A percentile compares a stretch with the other conserved stretches of the same genome.
phyloP scores from a whole-genome alignment of 2,888 invertebrate genomes.

The Oscheius sp. region DNA sequence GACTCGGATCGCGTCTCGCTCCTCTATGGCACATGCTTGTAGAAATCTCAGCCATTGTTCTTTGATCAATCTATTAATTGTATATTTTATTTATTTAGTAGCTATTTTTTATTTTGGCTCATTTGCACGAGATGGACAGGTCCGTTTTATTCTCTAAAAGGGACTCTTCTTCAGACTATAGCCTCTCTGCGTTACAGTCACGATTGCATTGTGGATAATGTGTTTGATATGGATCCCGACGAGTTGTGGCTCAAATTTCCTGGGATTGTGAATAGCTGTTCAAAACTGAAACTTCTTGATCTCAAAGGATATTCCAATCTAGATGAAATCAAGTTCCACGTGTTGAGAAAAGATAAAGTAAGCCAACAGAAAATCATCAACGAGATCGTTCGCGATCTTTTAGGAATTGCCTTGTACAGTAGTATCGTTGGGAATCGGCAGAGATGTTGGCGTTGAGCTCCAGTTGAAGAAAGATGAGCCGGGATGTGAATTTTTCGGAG shows the following conservation, averaged over 20 bases:
- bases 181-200: background rate
- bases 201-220: constrained; percentile 9
- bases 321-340: constrained; percentile 26
- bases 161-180: background rate
- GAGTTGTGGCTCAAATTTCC: constrained; percentile 15
- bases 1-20: background rate
- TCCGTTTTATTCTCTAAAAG: background rate
- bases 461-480: constrained; percentile 39
- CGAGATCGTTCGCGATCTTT: background rate
- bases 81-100: constrained; percentile 11
- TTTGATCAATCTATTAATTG: constrained; percentile 4
- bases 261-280: constrained; percentile 16
- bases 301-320: constrained; percentile 13
- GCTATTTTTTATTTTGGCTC: background rate
- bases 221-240: background rate
- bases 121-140: background rate
- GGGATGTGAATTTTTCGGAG: constrained; percentile 43
- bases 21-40: background rate
- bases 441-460: constrained; percentile 50
- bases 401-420: constrained; percentile 32
- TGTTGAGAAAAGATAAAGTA: constrained; percentile 3
- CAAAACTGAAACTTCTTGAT: constrained; percentile 1
- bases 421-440: constrained; percentile 50
- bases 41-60: background rate
- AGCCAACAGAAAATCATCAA: background rate